Percentiles rank a stretch among this genome's conserved stretches.
Evolutionary conservation across 2,797 vertebrate species (phyloP).

Genomic region (Nannoperca obscura): DNA sequence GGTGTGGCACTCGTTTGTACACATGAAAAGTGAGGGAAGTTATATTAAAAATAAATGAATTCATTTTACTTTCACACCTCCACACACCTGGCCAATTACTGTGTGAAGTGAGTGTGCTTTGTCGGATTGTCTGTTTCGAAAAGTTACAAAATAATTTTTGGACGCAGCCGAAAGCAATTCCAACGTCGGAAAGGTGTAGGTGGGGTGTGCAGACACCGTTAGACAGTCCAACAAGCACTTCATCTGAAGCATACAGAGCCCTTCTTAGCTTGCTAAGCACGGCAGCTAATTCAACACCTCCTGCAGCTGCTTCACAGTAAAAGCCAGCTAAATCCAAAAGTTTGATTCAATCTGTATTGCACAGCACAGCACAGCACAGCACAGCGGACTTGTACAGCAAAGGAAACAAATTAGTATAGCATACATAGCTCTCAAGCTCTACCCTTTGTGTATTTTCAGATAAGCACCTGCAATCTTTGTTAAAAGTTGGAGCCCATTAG

Average conservation of each 20-base stretch:
- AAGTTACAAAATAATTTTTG: not conserved
- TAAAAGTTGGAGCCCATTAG: not conserved
- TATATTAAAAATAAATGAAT: not conserved
- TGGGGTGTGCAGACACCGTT: not conserved
- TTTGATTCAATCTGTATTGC: not conserved
- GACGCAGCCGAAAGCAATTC: not conserved
- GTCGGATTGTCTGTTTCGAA: not conserved
- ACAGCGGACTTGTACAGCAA: not conserved
- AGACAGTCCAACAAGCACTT: not conserved
- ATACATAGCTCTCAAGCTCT: not conserved
- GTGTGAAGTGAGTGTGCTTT: not conserved
- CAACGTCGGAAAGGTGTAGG: not conserved
- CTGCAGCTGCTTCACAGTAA: not conserved
- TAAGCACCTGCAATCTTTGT: not conserved
- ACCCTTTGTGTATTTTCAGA: not conserved
- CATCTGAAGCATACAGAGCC: not conserved
- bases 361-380: fast-evolving
- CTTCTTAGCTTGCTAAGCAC: not conserved
- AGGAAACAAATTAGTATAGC: not conserved
- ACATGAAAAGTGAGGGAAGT: too few species aligned
- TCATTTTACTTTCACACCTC: slow-evolving; percentile 1
- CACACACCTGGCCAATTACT: slow-evolving; percentile 4
- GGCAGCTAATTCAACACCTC: not conserved
- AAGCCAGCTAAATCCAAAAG: not conserved
- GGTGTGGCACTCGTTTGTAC: not conserved